Evolutionary conservation across 64 coral and sea anemone genomes (phyloP).

Genomic region (Cladopsammia gracilis): DNA sequence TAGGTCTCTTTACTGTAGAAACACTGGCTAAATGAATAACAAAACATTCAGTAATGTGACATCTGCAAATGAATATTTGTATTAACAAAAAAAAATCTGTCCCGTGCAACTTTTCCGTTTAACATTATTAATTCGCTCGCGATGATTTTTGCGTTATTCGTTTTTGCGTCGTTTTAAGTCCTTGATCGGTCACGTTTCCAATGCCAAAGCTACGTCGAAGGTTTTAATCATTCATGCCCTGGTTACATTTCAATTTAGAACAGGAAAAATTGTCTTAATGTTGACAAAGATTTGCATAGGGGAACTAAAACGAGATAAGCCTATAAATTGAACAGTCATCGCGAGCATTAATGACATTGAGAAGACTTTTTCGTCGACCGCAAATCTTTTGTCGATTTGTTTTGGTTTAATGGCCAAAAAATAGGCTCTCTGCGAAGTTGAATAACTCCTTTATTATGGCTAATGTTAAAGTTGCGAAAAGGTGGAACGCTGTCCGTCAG

Average conservation of each 20-base stretch:
- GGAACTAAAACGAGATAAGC: background rate
- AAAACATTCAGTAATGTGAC: background rate
- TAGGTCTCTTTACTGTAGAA: conserved; percentile 24
- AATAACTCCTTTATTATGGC: background rate
- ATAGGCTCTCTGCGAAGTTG: background rate
- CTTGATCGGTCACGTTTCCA: background rate
- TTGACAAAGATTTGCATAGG: background rate
- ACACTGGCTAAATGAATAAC: background rate
- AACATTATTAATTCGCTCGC: background rate
- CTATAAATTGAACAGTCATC: background rate
- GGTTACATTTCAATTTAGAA: background rate
- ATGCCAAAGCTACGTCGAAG: background rate
- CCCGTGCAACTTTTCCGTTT: background rate
- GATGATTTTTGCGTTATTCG: background rate
- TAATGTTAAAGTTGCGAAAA: conserved; percentile 6
- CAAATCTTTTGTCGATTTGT: background rate
- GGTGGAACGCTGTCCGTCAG: conserved; percentile 49
- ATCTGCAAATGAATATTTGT: background rate
- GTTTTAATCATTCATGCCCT: conserved; percentile 13
- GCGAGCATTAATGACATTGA: background rate
- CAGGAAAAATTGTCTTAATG: background rate
- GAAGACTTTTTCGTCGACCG: background rate
- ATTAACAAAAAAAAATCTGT: background rate
- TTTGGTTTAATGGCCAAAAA: background rate
- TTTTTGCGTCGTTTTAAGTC: background rate